A percentile compares a stretch with the other conserved stretches of the same genome.
Conservation (phyloP, 2,113 vertebrate genomes). For the Mola mola region DNA sequence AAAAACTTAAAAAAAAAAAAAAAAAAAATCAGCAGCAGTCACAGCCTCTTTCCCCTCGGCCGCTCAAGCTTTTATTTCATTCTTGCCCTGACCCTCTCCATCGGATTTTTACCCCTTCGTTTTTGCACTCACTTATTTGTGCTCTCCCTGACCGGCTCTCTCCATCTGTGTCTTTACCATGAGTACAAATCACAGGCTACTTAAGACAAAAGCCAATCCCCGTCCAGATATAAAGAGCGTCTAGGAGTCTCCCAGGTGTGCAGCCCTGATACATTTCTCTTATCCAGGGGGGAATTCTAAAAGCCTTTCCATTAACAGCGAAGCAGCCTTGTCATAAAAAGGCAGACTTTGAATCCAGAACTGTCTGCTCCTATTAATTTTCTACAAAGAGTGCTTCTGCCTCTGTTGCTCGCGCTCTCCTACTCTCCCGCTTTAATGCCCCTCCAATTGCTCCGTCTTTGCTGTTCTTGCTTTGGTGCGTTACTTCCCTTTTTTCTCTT, state of each 20-base stretch:
- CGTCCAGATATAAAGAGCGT: conserved; percentile 67
- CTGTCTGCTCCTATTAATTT: conserved; percentile 82
- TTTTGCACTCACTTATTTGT: conserved; percentile 53
- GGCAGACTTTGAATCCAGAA: conserved; percentile 76
- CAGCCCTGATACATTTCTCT: conserved; percentile 70
- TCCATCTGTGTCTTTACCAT: conserved; percentile 49
- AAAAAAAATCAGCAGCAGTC: conserved; percentile 2
- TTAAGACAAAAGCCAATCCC: conserved; percentile 77
- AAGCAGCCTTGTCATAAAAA: conserved; percentile 73
- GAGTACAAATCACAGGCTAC: conserved; percentile 77
- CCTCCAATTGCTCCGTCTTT: conserved; percentile 29
- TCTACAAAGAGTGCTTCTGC: conserved; percentile 74
- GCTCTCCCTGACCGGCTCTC: conserved; percentile 41
- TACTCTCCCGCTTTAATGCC: conserved; percentile 42
- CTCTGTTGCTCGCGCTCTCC: conserved; percentile 29
- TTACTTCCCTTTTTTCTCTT: conserved; percentile 29
- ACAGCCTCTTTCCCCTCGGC: not conserved
- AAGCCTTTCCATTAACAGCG: conserved; percentile 81
- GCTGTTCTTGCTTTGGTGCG: conserved; percentile 26
- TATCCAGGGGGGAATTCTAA: conserved; percentile 76
- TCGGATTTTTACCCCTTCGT: not conserved
- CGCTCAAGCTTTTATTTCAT: conserved; percentile 68
- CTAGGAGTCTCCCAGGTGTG: conserved; percentile 77
- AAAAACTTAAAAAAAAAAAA: not conserved
- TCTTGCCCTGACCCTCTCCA: conserved; percentile 28